phyloP scores from a whole-genome alignment of 2,797 vertebrate species.

The Heterohyrax brucei region DNA sequence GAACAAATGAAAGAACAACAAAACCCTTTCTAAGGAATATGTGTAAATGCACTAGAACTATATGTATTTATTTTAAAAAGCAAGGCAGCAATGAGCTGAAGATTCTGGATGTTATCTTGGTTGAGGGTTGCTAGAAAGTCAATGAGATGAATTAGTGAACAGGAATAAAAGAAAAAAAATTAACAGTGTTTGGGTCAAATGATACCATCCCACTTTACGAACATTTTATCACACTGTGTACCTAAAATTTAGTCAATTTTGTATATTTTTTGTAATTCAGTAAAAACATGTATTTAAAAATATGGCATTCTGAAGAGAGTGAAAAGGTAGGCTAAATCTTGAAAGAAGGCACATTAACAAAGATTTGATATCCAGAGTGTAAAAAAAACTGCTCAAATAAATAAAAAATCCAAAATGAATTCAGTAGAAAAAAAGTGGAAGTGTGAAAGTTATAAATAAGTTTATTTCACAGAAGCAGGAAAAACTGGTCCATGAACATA shows the following conservation, averaged over 20 bases:
- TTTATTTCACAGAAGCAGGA: slow-evolving; percentile 59
- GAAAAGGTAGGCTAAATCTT: slow-evolving; percentile 7
- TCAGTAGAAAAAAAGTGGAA: neutral
- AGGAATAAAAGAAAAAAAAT: too few relatives aligned
- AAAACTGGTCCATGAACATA: neutral
- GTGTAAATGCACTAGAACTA: neutral
- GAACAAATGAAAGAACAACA: neutral
- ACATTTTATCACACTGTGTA: neutral
- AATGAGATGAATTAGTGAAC: neutral
- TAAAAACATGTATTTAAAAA: neutral
- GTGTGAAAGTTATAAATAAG: neutral
- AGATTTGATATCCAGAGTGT: slow-evolving; percentile 25
- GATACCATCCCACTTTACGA: neutral
- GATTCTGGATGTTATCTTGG: too few relatives aligned
- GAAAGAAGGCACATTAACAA: neutral
- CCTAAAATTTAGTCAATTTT: slow-evolving; percentile 2
- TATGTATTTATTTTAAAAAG: neutral
- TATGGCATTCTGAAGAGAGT: neutral
- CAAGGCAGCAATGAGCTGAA: neutral
- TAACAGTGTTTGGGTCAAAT: neutral
- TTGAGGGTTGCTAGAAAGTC: neutral
- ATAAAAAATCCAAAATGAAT: neutral
- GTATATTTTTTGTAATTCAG: neutral
- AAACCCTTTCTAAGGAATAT: neutral
- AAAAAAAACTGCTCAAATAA: neutral